Evolutionary conservation across 2,113 vertebrate species (phyloP).

Genomic region (Empidonax traillii): DNA sequence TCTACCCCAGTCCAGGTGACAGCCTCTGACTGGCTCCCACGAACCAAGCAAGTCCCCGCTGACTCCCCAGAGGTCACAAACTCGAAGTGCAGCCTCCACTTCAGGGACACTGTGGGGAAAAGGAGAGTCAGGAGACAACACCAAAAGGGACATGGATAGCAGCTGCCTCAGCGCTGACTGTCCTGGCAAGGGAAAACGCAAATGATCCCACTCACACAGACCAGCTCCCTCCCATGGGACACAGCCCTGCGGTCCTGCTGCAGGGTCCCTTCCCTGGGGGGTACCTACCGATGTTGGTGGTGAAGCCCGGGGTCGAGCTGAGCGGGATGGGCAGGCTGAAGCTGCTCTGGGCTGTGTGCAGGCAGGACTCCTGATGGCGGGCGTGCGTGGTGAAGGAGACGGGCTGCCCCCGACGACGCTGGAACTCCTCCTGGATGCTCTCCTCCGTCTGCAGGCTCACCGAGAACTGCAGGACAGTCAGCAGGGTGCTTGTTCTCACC

Average conservation of each 20-base stretch:
- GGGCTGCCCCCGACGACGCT: constrained; percentile 80
- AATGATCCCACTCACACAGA: not conserved
- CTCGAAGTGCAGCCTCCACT: constrained; percentile 83
- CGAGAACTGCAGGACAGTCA: constrained; percentile 78
- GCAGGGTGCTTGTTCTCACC: not conserved
- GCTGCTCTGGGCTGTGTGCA: constrained; percentile 93
- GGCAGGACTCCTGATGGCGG: constrained; percentile 92
- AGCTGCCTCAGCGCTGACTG: not conserved
- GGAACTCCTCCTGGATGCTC: constrained; percentile 87
- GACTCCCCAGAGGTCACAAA: constrained; percentile 91
- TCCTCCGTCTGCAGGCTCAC: constrained; percentile 96
- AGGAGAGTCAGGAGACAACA: not conserved
- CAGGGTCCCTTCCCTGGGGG: not conserved
- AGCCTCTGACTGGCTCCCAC: constrained; percentile 84
- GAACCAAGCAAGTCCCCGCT: constrained; percentile 77
- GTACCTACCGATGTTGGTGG: constrained; percentile 88
- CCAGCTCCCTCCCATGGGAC: not conserved
- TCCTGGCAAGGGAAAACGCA: not conserved
- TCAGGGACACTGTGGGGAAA: constrained; percentile 52
- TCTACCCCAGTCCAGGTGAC: constrained; percentile 88
- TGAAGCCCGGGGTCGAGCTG: constrained; percentile 92
- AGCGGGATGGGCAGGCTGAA: constrained; percentile 95
- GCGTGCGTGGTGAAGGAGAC: constrained; percentile 86
- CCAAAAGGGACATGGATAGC: not conserved
- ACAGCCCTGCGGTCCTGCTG: not conserved